Percentiles rank a stretch among this genome's conserved stretches.
Evolutionary conservation across 2,888 invertebrate genomes (phyloP).

Genomic region (Apamea crenata): DNA sequence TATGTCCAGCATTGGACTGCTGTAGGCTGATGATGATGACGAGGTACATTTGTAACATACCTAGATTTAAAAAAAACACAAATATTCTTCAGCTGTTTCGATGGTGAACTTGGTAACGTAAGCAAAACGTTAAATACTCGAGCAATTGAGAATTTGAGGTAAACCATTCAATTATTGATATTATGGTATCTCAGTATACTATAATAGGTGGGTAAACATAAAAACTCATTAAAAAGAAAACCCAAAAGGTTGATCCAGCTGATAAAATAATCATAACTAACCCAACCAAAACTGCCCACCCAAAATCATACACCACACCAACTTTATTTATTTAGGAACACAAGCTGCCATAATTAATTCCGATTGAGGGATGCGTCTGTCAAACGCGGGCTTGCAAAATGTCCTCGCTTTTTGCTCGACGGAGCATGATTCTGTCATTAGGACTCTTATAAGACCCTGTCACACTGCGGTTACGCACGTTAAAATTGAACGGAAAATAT

Average conservation of each 20-base stretch:
- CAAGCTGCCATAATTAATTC: conserved; percentile 72
- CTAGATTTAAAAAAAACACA: background rate
- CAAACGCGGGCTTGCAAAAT: conserved; percentile 69
- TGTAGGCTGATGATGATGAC: background rate
- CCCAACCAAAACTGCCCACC: background rate
- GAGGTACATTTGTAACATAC: background rate
- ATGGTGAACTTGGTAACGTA: background rate
- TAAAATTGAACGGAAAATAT: conserved; percentile 67
- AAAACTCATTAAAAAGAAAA: too few species aligned
- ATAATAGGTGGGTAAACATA: background rate
- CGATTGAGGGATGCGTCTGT: conserved; percentile 74
- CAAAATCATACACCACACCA: conserved; percentile 29
- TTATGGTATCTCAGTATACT: background rate
- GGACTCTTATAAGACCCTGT: conserved; percentile 72
- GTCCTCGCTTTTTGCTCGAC: conserved; percentile 77
- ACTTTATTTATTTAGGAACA: conserved; percentile 53
- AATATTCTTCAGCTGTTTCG: background rate
- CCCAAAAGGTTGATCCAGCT: background rate
- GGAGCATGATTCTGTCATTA: conserved; percentile 78
- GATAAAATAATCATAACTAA: conserved; percentile 21
- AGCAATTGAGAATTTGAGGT: background rate
- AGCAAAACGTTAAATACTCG: background rate
- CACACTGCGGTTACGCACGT: conserved; percentile 64
- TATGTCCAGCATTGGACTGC: too few species aligned
- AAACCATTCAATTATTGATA: background rate